Conservation (phyloP, 2,888 invertebrate species). For the Idaea biselata region DNA sequence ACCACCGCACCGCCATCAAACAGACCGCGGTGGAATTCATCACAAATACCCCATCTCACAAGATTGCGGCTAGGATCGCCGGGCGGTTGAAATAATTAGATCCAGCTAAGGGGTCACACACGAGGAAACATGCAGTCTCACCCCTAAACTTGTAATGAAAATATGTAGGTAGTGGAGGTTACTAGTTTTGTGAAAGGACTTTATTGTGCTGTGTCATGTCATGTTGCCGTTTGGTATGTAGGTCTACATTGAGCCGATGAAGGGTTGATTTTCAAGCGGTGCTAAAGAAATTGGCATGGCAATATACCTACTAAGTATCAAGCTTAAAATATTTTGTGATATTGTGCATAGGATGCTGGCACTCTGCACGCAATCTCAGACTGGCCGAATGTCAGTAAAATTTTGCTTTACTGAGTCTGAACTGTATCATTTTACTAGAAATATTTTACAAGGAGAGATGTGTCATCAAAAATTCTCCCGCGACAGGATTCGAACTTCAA, state of each 20-base stretch:
- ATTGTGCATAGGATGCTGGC: no score
- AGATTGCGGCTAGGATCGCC: neutral
- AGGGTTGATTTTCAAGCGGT: neutral
- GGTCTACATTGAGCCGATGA: neutral
- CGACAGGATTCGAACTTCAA: no score
- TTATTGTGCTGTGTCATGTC: neutral
- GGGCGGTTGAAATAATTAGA: neutral
- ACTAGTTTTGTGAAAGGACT: neutral
- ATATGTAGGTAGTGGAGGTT: neutral
- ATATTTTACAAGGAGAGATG: no score
- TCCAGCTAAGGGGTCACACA: neutral
- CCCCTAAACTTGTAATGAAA: neutral
- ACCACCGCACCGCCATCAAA: slow-evolving; percentile 9
- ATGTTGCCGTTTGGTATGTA: neutral
- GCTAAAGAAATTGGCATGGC: no score
- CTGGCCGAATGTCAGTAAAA: no score
- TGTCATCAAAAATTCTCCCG: no score
- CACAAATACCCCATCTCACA: neutral
- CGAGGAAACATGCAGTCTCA: neutral
- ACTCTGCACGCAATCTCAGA: no score
- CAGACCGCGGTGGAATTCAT: neutral
- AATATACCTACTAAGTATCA: no score
- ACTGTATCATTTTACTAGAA: no score
- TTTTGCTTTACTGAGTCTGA: no score
- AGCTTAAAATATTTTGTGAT: no score